phyloP scores from a whole-genome alignment of 2,888 invertebrate species.

The Cephus spinipes region DNA sequence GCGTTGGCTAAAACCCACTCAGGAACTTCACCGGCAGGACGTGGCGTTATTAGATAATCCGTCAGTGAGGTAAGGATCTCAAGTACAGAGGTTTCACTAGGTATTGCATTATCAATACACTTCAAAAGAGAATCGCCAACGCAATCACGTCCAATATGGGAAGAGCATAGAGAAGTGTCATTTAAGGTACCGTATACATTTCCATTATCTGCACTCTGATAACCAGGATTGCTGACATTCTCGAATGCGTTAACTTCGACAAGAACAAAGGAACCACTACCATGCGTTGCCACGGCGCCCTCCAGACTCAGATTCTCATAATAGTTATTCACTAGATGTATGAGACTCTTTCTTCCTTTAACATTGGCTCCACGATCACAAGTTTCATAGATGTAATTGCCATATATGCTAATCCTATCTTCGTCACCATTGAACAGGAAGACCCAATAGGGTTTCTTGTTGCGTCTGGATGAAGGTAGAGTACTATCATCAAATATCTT shows the following conservation, averaged over 20 bases:
- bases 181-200: neutral
- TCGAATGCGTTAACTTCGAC: neutral
- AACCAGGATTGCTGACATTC: neutral
- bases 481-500: neutral
- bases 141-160: neutral
- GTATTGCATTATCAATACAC: neutral
- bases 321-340: neutral
- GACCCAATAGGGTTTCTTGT: neutral
- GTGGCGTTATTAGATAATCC: neutral
- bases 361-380: neutral
- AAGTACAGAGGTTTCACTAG: neutral
- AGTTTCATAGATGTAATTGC: neutral
- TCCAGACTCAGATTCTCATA: neutral
- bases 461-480: neutral
- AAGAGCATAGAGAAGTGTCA: neutral
- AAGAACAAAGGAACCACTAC: neutral
- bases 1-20: neutral
- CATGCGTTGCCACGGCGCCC: neutral
- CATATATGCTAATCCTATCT: neutral
- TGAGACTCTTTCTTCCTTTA: neutral
- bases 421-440: neutral
- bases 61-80: neutral
- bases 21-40: neutral
- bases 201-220: neutral
- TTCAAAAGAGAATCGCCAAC: neutral